Percentiles rank a stretch among this genome's conserved stretches.
Evolutionary conservation across 1,140 invertebrate genomes (phyloP).

Genomic region (Drosophila kikkawai): DNA sequence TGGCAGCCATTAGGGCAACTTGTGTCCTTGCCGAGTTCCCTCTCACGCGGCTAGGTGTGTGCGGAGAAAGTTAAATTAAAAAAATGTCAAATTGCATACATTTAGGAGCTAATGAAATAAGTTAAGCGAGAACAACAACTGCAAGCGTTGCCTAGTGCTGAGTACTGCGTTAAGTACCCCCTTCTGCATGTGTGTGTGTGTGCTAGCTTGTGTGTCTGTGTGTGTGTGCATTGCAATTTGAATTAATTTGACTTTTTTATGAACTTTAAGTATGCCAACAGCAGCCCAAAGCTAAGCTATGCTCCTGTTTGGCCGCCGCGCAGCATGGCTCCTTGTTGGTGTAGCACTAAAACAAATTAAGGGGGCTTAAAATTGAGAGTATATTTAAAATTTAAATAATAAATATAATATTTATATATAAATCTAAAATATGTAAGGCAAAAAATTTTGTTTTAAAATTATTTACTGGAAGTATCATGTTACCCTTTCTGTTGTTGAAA

Average conservation of each 20-base stretch:
- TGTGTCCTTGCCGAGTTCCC: slow-evolving; percentile 22
- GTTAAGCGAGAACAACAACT: slow-evolving; percentile 73
- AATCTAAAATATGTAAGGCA: no score
- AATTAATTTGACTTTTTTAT: slow-evolving; percentile 82
- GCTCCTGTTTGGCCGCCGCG: slow-evolving; percentile 25
- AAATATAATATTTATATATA: background rate
- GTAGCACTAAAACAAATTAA: background rate
- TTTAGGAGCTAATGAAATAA: slow-evolving; percentile 82
- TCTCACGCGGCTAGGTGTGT: slow-evolving; percentile 21
- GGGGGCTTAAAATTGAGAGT: background rate
- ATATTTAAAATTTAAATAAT: background rate
- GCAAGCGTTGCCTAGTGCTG: slow-evolving; percentile 42
- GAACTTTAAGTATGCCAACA: slow-evolving; percentile 79
- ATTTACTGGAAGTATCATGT: no score
- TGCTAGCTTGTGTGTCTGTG: slow-evolving; percentile 11
- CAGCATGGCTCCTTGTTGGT: slow-evolving; percentile 30
- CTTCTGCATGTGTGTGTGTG: slow-evolving; percentile 6
- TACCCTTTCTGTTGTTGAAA: no score
- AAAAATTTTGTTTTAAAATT: no score
- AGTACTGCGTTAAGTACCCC: slow-evolving; percentile 72
- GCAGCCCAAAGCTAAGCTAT: slow-evolving; percentile 65
- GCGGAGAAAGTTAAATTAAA: slow-evolving; percentile 80
- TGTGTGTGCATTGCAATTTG: slow-evolving; percentile 77
- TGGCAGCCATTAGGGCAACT: slow-evolving; percentile 41
- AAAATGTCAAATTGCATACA: slow-evolving; percentile 83